A percentile compares a stretch with the other conserved stretches of the same genome.
These are phyloP conservation scores for Verasper variegatus DNA, from an alignment of 2,113 vertebrate species.

Conservation along the genomic window DNA sequence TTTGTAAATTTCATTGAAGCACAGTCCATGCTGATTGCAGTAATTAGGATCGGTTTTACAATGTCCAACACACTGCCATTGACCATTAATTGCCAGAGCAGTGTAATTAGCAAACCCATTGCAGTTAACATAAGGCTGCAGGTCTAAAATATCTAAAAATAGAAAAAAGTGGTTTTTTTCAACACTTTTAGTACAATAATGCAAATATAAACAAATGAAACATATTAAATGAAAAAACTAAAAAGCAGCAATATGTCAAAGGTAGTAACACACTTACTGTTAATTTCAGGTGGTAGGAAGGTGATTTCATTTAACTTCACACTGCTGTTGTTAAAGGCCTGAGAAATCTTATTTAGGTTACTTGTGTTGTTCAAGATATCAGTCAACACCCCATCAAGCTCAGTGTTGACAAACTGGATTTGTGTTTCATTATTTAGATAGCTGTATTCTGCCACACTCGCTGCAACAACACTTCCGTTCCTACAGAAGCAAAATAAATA, in stretches of 20 bases:
- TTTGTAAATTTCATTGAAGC: slow-evolving; percentile 52
- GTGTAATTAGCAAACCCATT: slow-evolving; percentile 64
- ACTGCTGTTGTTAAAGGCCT: slow-evolving; percentile 51
- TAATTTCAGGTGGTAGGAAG: slow-evolving; percentile 42
- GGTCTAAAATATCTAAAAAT: slow-evolving; percentile 66
- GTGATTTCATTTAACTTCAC: slow-evolving; percentile 29
- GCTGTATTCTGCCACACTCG: slow-evolving; percentile 63
- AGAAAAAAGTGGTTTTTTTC: background rate
- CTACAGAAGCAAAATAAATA: slow-evolving; percentile 31
- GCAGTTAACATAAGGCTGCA: slow-evolving; percentile 67
- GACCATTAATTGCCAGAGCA: slow-evolving; percentile 36
- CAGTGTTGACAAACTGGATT: slow-evolving; percentile 75
- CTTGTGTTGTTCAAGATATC: slow-evolving; percentile 56
- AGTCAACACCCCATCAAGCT: slow-evolving; percentile 43
- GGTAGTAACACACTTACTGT: slow-evolving; percentile 55
- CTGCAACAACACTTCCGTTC: slow-evolving; percentile 63
- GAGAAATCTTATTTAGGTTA: slow-evolving; percentile 58
- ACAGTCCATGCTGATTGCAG: slow-evolving; percentile 73
- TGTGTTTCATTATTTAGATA: slow-evolving; percentile 76
- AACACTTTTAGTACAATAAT: background rate
- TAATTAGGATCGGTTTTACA: slow-evolving; percentile 59
- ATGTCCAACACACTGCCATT: slow-evolving; percentile 74
- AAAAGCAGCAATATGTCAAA: background rate
- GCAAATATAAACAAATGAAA: background rate
- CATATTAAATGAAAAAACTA: background rate